Conservation (phyloP, 2,113 vertebrate species). For the cattle (Bos taurus) region DNA sequence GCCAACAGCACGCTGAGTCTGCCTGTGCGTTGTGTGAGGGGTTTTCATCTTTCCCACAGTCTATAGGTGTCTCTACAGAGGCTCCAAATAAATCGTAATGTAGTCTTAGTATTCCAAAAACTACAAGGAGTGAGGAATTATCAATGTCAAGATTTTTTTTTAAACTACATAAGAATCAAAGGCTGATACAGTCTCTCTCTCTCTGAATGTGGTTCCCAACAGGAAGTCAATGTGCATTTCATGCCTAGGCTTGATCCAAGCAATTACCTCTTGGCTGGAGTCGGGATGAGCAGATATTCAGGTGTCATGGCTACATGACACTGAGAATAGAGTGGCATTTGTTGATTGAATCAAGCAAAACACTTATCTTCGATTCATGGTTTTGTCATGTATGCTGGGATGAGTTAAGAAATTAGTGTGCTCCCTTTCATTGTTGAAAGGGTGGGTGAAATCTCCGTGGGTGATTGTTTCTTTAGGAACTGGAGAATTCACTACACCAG, state of each 20-base stretch:
- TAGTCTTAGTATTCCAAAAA: neutral
- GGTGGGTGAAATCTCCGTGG: neutral
- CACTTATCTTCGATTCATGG: neutral
- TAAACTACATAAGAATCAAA: neutral
- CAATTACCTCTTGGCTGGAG: slow-evolving; percentile 73
- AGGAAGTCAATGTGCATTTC: slow-evolving; percentile 43
- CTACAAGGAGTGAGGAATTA: neutral
- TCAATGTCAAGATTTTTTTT: neutral
- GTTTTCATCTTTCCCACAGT: neutral
- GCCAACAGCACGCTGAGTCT: neutral
- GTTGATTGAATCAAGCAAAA: slow-evolving; percentile 28
- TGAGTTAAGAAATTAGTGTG: neutral
- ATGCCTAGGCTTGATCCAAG: slow-evolving; percentile 51
- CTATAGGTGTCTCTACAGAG: neutral
- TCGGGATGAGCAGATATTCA: slow-evolving; percentile 56
- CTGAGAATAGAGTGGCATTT: slow-evolving; percentile 55
- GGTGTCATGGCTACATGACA: slow-evolving; percentile 38
- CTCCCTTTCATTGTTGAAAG: neutral
- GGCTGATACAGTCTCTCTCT: neutral
- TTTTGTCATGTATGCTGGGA: neutral
- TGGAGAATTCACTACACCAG: neutral
- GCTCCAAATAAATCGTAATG: neutral
- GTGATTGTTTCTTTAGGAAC: neutral
- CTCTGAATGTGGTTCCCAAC: neutral
- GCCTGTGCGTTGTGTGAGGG: neutral